Base-by-base conservation (phyloP, 2,113 vertebrate species). In the Buteo buteo region DNA sequence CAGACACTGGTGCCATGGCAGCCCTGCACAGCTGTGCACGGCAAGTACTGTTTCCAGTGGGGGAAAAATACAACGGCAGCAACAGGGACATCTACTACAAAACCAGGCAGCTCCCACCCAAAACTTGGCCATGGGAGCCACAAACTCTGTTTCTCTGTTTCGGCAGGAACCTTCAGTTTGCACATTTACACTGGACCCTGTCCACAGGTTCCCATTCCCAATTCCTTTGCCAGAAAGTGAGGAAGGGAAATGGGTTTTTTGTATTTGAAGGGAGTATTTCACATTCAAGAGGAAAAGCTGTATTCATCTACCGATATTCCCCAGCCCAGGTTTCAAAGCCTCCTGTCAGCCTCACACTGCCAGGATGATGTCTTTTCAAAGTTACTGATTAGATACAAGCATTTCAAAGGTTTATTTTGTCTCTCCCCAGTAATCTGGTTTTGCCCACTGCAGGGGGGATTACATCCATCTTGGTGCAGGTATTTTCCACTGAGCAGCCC, bases 11-110 rank as follows among this genome's bases (percentile, higher is more conserved):
- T 34, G 70, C 83, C 58, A 4, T 4, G 18, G 45, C 77, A 88
- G 49, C 59, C 18, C 86, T 58, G 82, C 11, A 0, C 1, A 0
- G 72, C 64, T 10, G 1, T 28, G 61, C 70, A 6, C 1, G 0
- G 71, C 6, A 3, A 62, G 65, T 32, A 2, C 36, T 57, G 24
- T 31, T 86, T 15, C 34, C 79, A 64, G 59, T 1, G 16, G 8
- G 28, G n/a, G 6, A 10, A 57, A 80, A 54, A 67, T 19, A 24
- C 24, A 71, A 22, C 34, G 13, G 3, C 69, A 32, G 55, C 52
- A 59, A 20, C 26, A 26, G 61, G 36, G 36, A 11, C 5, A 7
- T 15, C 36, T 91, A 20, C 70, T 16, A 5, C 72, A 71, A 40
- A 78, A 31, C 10, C 86, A 61, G 47, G 74, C 66, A 88, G 38